Conservation (phyloP, 2,888 invertebrate species). For the Nephrocerus scutellatus region DNA sequence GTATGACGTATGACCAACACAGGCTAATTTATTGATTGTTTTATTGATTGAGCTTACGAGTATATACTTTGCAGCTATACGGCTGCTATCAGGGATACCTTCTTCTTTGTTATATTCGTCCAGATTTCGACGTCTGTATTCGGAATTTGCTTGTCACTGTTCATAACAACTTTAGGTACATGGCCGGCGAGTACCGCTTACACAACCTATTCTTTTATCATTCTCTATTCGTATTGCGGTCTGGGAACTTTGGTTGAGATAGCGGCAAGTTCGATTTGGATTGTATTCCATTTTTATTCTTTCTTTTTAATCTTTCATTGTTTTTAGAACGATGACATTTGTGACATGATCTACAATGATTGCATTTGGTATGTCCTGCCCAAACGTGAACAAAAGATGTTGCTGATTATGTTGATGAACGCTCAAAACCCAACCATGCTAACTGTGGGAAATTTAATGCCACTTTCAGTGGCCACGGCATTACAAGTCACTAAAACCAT, state of each 20-base stretch:
- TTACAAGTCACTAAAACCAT: conserved; percentile 27
- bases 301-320: background rate
- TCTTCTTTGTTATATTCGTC: conserved; percentile 26
- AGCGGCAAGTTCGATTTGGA: conserved; percentile 22
- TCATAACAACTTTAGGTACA: conserved; percentile 25
- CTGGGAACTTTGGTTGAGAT: conserved; percentile 31
- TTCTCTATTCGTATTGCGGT: conserved; percentile 31
- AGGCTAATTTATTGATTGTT: background rate
- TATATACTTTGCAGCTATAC: too few species aligned
- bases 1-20: too few species aligned
- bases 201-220: conserved; percentile 19
- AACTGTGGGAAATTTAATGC: conserved; percentile 25
- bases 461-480: conserved; percentile 25
- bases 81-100: too few species aligned
- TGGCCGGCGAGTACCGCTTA: conserved; percentile 32
- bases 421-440: conserved; percentile 22
- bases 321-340: conserved; percentile 26
- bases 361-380: conserved; percentile 29
- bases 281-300: background rate
- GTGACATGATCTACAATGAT: conserved; percentile 22
- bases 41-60: conserved; percentile 21
- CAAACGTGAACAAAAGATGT: conserved; percentile 21
- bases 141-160: conserved; percentile 27
- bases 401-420: conserved; percentile 27
- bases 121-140: conserved; percentile 23